Percentiles rank a stretch among this genome's conserved stretches.
Conservation (phyloP, 2,888 invertebrate species). For the Pteria penguin region DNA sequence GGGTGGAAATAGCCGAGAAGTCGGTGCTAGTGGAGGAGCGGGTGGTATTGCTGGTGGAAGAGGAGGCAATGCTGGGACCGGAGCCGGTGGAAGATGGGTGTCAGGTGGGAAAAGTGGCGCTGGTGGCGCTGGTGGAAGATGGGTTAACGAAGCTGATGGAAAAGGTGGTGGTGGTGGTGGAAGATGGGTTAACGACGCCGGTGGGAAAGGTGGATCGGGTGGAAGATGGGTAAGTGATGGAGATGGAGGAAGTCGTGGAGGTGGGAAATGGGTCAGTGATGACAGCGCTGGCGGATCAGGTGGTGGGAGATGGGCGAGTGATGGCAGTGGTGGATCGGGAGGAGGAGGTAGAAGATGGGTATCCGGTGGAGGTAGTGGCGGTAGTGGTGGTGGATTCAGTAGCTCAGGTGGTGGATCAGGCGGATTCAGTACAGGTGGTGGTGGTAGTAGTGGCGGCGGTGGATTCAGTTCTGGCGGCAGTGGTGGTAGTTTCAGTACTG, state of each 20-base stretch:
- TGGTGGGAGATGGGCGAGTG: background rate
- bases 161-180: slow-evolving; percentile 3
- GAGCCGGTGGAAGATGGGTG: background rate
- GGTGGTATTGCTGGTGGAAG: background rate
- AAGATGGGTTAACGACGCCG: background rate
- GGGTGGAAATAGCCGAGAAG: too few relatives aligned
- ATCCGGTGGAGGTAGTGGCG: background rate
- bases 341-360: background rate
- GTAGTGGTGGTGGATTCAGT: background rate
- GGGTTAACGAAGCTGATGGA: background rate
- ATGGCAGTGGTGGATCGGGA: background rate
- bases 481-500: background rate
- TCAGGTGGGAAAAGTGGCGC: background rate
- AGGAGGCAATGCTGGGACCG: background rate
- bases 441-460: background rate
- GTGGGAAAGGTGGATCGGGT: background rate
- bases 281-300: background rate
- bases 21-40: background rate
- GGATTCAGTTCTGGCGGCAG: background rate
- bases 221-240: background rate
- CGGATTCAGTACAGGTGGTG: background rate
- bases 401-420: background rate
- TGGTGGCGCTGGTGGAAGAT: background rate
- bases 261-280: background rate
- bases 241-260: background rate